Evolutionary conservation across 2,888 invertebrate species (phyloP).

Genomic region (Agrochola lota): DNA sequence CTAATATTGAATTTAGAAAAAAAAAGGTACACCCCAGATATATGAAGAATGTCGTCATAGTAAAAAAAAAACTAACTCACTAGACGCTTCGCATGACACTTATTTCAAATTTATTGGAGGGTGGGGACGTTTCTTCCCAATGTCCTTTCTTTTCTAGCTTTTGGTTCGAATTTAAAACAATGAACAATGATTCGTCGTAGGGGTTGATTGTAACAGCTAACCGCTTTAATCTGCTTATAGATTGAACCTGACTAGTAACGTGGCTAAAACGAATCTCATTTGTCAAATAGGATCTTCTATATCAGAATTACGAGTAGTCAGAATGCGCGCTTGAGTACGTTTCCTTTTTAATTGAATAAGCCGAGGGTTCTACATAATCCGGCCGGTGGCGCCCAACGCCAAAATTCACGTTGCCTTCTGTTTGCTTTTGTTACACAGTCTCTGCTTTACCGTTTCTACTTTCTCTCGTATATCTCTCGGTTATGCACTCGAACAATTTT

Average conservation of each 20-base stretch:
- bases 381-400: conserved; percentile 76
- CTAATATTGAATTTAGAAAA: no score
- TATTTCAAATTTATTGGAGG: no score
- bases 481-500: conserved; percentile 46
- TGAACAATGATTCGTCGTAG: background rate
- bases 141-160: background rate
- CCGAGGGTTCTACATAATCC: conserved; percentile 83
- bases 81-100: no score
- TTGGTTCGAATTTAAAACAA: background rate
- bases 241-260: conserved; percentile 48
- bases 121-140: no score
- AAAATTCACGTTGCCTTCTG: conserved; percentile 76
- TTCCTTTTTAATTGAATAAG: conserved; percentile 86
- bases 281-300: conserved; percentile 74
- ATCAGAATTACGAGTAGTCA: conserved; percentile 78
- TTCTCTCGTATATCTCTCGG: conserved; percentile 63
- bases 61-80: no score
- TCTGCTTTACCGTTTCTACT: conserved; percentile 74
- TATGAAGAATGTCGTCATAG: no score
- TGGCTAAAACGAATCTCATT: conserved; percentile 74
- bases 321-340: conserved; percentile 76
- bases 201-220: conserved; percentile 16
- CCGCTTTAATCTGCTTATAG: conserved; percentile 18
- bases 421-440: conserved; percentile 78
- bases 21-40: no score